Evolutionary conservation across 2,888 invertebrate species (phyloP), one percentile per base, ranked within the genome.

Genomic region (Graphium colonna): DNA sequence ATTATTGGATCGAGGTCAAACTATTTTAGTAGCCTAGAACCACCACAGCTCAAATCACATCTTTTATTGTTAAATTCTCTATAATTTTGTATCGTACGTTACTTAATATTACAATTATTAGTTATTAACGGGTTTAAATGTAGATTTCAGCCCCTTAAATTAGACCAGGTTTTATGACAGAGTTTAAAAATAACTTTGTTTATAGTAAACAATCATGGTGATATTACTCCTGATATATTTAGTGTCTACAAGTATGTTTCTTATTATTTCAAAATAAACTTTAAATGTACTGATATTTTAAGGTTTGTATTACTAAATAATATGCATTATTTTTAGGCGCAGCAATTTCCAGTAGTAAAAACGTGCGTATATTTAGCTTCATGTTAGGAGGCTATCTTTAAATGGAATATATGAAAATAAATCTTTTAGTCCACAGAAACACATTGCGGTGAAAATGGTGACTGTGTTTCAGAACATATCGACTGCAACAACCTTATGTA

Each of bases 1-100:
- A 49, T 50, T 46, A 50, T 51, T 44, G 44, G 33, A 40, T 18
- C 55, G 57, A 60, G 60, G 60, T 60, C 58, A 52, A 31, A 49
- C 57, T 58, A 58, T 58, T 60, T 59, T 55, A 38, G 52, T 52
- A 42, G 28, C 40, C 21, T 21, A 21, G 5, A 21, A 13, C 48
- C 36, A 28, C 16, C 16, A 41, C 39, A 21, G 18, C 28, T 51
- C 40, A 41, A 43, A 52, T 51, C 16, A 44, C 42, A 45, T 49
- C 38, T 45, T 40, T 28, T 28, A 45, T 40, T 42, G 8, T 28
- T 28, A 28, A 7, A 7, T 28, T 28, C 8, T 28, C 28, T 28
- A 28, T 7, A 28, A 28, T 8, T 28, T 28, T 28, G 4, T 8
- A 28, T 28, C 8, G 8, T 28, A 28, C 28, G 8, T 28, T 28